A percentile compares a stretch with the other conserved stretches of the same genome.
Evolutionary conservation across 2,113 vertebrate species (phyloP).

Genomic region (Typhlomys cinereus): DNA sequence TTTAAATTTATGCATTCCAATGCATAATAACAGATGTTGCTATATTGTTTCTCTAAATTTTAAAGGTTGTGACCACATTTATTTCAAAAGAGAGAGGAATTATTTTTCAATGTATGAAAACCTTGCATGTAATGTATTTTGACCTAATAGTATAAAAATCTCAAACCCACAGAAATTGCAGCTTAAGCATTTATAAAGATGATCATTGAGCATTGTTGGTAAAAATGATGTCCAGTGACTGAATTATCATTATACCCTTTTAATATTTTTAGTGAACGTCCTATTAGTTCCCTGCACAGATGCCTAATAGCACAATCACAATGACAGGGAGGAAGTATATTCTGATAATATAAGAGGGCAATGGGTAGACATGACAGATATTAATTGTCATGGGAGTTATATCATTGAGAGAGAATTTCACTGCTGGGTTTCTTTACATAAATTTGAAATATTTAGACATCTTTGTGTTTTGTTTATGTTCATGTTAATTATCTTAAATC

Average conservation of each 20-base stretch:
- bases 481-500: not conserved
- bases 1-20: not conserved
- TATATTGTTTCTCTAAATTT: not conserved
- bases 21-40: not conserved
- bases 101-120: slow-evolving; percentile 1
- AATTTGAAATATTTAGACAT: slow-evolving; percentile 6
- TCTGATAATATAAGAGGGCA: not conserved
- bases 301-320: not conserved
- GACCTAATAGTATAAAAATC: not conserved
- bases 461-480: not conserved
- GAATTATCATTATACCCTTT: not conserved
- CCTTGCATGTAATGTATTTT: not conserved
- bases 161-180: not conserved
- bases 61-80: not conserved
- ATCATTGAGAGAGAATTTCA: too few relatives aligned
- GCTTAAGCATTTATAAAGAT: not conserved
- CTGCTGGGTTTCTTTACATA: not conserved
- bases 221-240: not conserved
- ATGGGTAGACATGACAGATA: too few relatives aligned
- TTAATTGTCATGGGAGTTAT: too few relatives aligned
- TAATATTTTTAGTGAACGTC: not conserved
- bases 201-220: not conserved
- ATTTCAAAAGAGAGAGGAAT: too few relatives aligned
- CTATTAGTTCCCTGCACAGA: not conserved
- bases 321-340: not conserved